Base-by-base conservation (phyloP, 1,140 invertebrate species). In the Listronotus oregonensis region DNA sequence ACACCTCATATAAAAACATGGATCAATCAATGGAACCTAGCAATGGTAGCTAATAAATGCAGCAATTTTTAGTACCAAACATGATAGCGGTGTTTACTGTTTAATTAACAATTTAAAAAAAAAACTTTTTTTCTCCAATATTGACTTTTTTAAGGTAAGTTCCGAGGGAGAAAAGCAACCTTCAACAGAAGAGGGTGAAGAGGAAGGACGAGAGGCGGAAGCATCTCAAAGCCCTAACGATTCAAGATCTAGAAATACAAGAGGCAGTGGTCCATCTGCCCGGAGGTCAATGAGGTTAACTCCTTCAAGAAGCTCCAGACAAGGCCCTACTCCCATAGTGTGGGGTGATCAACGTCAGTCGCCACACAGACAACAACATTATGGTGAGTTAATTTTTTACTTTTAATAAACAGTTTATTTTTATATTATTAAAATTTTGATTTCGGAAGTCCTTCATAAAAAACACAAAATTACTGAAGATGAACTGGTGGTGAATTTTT, bases 171-270 rank as follows among this genome's bases (percentile, higher is more conserved):
- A 88, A 70, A 87, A 88, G 64, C 77, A 80, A 21, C 63, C 73
- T 3, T 74, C 75, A 66, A 75, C 79, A 11, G 83, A 84, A 63
- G 84, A 85, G 66, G 77, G 78, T 61, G 83, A 82, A 46, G 87
- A 89, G 72, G 89, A 90, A 65, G 86, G 86, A 9, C 83, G 87
- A 21, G 89, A 90, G 73, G 87, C 86, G 6, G 88, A 90, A 77
- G 87, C 87, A 0, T 85, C 84, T 52, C 86, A 86, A 1, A 83
- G 83, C 11, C 82, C 83, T 0, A 85, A 83, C 8, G 82, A 74
- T 10, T 75, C 77, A n/a, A 76, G 76, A n/a, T 71, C 73, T 34
- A 68, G 66, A 11, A n/a, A n/a, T n/a, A 69, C 66, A 21, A 56
- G 71, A 6, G 67, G 69, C 0, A 37, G 18, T 8, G 56, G 61